phyloP scores from a whole-genome alignment of 2,113 vertebrate genomes.

The Thryonomys swinderianus region DNA sequence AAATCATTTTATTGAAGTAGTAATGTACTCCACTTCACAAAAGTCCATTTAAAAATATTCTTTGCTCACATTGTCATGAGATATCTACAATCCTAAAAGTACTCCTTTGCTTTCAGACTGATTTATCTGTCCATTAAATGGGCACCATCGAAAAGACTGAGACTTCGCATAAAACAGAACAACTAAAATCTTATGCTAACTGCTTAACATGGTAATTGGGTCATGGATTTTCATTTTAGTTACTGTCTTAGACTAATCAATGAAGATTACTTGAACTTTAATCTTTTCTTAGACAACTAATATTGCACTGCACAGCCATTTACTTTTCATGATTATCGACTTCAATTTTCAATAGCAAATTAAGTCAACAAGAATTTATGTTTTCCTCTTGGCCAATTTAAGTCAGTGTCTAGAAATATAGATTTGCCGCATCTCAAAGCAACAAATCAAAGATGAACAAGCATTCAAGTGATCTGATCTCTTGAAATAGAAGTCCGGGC shows the following conservation, averaged over 20 bases:
- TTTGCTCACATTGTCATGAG: slow-evolving; percentile 33
- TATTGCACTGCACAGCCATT: slow-evolving; percentile 80
- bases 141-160: slow-evolving; percentile 73
- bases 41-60: slow-evolving; percentile 42
- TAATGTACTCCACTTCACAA: slow-evolving; percentile 53
- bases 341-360: slow-evolving; percentile 87
- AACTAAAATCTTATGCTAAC: slow-evolving; percentile 62
- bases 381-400: slow-evolving; percentile 82
- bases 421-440: slow-evolving; percentile 81
- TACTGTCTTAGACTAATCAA: slow-evolving; percentile 82
- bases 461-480: slow-evolving; percentile 59
- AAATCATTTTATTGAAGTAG: slow-evolving; percentile 42
- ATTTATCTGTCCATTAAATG: slow-evolving; percentile 76
- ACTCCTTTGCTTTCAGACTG: slow-evolving; percentile 45
- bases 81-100: slow-evolving; percentile 21
- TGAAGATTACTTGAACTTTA: slow-evolving; percentile 86
- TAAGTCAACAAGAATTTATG: slow-evolving; percentile 86
- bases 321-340: slow-evolving; percentile 87
- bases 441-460: slow-evolving; percentile 79
- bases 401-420: slow-evolving; percentile 83
- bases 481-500: not conserved
- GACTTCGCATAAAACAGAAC: slow-evolving; percentile 74
- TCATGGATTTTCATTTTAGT: slow-evolving; percentile 84
- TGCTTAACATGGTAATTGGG: slow-evolving; percentile 83
- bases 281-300: slow-evolving; percentile 84